Evolutionary conservation across 2,113 vertebrate species (phyloP), one percentile per base, ranked within the genome.

Genomic region (Perognathus longimembris): DNA sequence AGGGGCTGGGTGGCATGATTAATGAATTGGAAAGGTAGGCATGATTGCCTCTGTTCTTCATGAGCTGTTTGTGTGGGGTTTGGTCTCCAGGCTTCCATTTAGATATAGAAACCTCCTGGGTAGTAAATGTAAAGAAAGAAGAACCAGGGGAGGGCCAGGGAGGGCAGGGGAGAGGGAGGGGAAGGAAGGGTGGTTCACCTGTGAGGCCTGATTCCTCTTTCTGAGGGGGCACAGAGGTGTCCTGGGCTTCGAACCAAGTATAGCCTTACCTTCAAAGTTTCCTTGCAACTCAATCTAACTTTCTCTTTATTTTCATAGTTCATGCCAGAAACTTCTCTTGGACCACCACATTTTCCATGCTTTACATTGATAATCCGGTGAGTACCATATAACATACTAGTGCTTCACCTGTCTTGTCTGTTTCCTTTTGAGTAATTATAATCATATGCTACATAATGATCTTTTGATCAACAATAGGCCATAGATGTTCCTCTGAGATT

Each of bases 281-380:
- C 71, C 28, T 32, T 64, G 36, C 1, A 10, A 40, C 73, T 59
- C 9, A 59, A 40, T 85, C 59, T 66, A 9, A 54, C 24, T 4
- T 76, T 40, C 38, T 77, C 86, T 90, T 22, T 63, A 1, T 92
- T 5, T 95, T 90, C 89, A 22, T 93, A 99, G 98, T 98, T 79
- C 96, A 84, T 21, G 50, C 94, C 80, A 97, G 98, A 92, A 98
- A 98, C 2, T 98, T 98, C 73, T 87, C 98, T 5, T 98, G 98
- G 98, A 98, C 98, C 9, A 97, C 94, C 5, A 98, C 95, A 21
- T 98, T 99, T 78, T 99, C 98, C 0, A 97, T 99, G 97, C 94
- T 99, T 75, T 99, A 98, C 94, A 95, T 98, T 24, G 98, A 99
- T 89, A 99, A 98, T 76, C 98, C 98, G 2, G 98, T 98, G 97